Evolutionary conservation across 2,888 invertebrate species (phyloP).

Genomic region (Heterodera filipjevi): DNA sequence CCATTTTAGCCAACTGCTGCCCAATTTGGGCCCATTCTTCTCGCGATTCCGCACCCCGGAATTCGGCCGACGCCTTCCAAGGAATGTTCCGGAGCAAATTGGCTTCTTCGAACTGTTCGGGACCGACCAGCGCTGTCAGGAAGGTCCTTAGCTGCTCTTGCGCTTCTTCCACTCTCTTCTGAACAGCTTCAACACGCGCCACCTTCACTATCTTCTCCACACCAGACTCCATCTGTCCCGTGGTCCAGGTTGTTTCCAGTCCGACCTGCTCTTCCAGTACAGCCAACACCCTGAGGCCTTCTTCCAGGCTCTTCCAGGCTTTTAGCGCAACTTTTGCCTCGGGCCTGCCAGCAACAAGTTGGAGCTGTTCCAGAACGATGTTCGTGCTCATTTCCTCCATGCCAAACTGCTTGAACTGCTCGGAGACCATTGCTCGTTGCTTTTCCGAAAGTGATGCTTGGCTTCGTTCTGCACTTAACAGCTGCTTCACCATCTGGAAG

Average conservation of each 20-base stretch:
- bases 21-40: background rate
- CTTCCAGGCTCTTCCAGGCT: slow-evolving; percentile 14
- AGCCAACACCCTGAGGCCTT: background rate
- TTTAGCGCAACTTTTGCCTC: background rate
- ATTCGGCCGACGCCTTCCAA: background rate
- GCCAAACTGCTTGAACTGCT: slow-evolving; percentile 1
- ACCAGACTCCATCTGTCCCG: background rate
- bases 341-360: background rate
- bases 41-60: background rate
- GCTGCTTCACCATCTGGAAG: background rate
- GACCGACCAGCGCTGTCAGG: background rate
- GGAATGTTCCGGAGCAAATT: background rate
- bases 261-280: background rate
- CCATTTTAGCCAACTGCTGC: background rate
- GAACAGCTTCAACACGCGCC: background rate
- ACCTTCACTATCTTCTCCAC: background rate
- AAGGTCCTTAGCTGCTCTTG: background rate
- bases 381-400: background rate
- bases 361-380: background rate
- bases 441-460: background rate
- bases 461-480: background rate
- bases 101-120: slow-evolving; percentile 10
- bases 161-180: background rate
- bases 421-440: background rate
- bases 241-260: background rate